These are phyloP conservation scores for Podarcis lilfordi DNA, from an alignment of 2,797 vertebrate species.

Conservation along the genomic window DNA sequence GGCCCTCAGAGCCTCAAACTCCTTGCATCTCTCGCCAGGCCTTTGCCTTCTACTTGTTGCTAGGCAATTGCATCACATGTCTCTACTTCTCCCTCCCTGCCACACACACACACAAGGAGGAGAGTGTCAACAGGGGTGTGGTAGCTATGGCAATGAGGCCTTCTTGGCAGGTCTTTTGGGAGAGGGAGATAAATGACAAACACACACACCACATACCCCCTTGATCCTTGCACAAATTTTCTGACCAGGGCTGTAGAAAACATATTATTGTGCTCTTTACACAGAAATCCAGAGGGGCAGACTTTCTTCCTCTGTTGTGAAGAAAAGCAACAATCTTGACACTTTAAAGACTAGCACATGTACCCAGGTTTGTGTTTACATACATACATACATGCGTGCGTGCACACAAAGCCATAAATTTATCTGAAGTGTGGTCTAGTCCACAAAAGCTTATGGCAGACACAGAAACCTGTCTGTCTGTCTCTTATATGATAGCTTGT, in stretches of 20 bases:
- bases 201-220: not conserved
- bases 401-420: too few relatives aligned
- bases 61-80: constrained; percentile 15
- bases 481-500: too few relatives aligned
- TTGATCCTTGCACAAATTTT: not conserved
- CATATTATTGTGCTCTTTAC: not conserved
- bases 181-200: not conserved
- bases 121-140: not conserved
- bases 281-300: not conserved
- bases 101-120: not conserved
- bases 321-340: not conserved
- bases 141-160: not conserved
- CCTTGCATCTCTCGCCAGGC: not conserved
- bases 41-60: constrained; percentile 4
- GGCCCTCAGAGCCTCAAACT: not conserved
- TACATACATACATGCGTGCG: too few relatives aligned
- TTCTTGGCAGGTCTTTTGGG: not conserved
- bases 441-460: too few relatives aligned
- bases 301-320: not conserved
- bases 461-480: too few relatives aligned
- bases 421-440: not conserved
- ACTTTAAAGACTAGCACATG: not conserved
- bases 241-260: not conserved
- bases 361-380: not conserved
- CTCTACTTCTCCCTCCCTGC: not conserved